Base-by-base conservation (phyloP, 2,888 invertebrate species). In the Drosophila dives region DNA sequence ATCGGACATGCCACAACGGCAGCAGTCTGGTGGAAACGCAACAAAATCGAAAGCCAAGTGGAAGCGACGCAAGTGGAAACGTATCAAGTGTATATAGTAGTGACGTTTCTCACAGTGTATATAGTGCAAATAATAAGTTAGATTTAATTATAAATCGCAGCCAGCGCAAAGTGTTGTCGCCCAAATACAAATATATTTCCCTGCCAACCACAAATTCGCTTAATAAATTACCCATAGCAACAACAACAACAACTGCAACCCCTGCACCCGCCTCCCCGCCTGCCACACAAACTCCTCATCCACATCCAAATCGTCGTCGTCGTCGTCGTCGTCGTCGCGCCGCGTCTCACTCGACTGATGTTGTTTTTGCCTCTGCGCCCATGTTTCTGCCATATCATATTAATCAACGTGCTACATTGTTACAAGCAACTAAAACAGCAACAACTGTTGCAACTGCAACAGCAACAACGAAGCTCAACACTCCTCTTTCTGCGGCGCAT, bases 331-430 rank as follows among this genome's bases (percentile, higher is more conserved):
- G 42, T 48, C 53, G 69, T 66, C 86, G 83, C 89, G 83, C 61
- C 66, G 83, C 83, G 90, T 79, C 82, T 75, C 86, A 82, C 55
- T 80, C 83, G 83, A 72, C 67, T 75, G 85, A 73, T 73, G 71
- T 60, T 65, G 70, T 45, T 51, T 62, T 64, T 65, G 67, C 64
- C 68, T 55, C 60, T 20, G 81, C 83, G 80, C 88, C 86, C 82
- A 84, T 90, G 88, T 77, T 80, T 75, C 73, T 80, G 83, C 86
- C 82, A 87, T 90, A 83, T 83, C 86, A 88, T 81, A 91, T 91
- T 85, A 91, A 91, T 87, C 90, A 91, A 81, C 75, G 75, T 80
- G 81, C 81, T 82, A 86, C 91, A 90, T 84, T 89, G 90, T 86
- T 90, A 90, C 90, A 90, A 80, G 74, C 80, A 80, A 67, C 80